Evolutionary conservation across 2,113 vertebrate genomes (phyloP).

Genomic region (Clarias gariepinus): DNA sequence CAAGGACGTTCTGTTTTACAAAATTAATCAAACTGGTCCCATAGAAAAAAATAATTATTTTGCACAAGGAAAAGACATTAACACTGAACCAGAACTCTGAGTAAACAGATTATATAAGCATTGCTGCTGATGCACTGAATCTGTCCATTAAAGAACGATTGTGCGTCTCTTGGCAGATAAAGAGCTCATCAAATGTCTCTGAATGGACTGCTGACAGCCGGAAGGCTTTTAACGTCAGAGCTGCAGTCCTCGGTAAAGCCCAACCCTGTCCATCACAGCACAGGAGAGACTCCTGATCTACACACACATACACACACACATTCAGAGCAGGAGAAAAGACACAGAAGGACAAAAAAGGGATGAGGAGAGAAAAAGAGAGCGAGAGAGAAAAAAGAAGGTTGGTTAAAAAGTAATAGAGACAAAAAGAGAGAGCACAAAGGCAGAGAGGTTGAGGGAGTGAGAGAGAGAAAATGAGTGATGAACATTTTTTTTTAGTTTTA

Average conservation of each 20-base stretch:
- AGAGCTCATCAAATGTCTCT: conserved; percentile 34
- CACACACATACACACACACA: conserved; percentile 19
- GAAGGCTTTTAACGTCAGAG: conserved; percentile 26
- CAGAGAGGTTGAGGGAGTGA: not conserved
- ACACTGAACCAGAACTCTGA: not conserved
- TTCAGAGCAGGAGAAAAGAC: conserved; percentile 3
- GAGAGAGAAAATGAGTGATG: not conserved
- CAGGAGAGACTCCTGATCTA: conserved; percentile 17
- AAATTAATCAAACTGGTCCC: not conserved
- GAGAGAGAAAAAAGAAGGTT: not conserved
- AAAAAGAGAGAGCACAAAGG: not conserved
- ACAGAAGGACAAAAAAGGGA: not conserved
- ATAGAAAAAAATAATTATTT: not conserved
- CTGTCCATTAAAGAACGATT: conserved; percentile 11
- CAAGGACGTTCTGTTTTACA: not conserved
- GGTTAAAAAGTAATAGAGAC: not conserved
- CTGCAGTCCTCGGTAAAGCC: conserved; percentile 2
- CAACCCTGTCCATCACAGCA: conserved; percentile 34
- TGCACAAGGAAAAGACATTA: not conserved
- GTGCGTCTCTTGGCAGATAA: conserved; percentile 9
- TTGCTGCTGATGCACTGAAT: conserved; percentile 11
- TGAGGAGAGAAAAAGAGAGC: not conserved
- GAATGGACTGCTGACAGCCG: conserved; percentile 13
- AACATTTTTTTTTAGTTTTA: conserved; percentile 6
- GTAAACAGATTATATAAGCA: conserved; percentile 11